A percentile compares a stretch with the other conserved stretches of the same genome.
These are phyloP conservation scores for Lasaia peninsularis DNA, from an alignment of 1,140 invertebrate species.

Conservation along the genomic window DNA sequence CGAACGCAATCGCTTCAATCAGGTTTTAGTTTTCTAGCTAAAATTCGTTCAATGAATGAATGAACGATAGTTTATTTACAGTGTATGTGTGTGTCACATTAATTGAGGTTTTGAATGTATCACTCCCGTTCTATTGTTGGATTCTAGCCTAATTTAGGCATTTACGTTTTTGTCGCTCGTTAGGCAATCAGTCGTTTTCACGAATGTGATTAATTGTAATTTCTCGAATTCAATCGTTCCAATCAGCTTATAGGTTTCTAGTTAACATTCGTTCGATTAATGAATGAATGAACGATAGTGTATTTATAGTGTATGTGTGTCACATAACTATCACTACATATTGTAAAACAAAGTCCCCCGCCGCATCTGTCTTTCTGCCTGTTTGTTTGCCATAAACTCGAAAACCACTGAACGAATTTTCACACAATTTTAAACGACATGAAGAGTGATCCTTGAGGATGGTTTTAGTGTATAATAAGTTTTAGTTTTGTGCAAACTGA, in stretches of 20 bases:
- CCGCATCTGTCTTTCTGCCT: no score
- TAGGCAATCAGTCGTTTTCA: conserved; percentile 20
- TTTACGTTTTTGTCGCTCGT: conserved; percentile 17
- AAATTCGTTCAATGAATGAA: background rate
- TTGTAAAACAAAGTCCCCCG: no score
- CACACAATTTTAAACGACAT: no score
- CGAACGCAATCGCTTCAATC: conserved; percentile 21
- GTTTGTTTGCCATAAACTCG: no score
- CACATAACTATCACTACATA: no score
- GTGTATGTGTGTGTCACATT: background rate
- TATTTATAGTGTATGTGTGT: no score
- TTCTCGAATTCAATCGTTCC: conserved; percentile 17
- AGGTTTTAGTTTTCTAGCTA: conserved; percentile 3
- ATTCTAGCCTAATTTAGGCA: conserved; percentile 20
- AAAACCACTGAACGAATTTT: no score
- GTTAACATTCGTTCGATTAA: background rate
- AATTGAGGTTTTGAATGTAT: conserved; percentile 22
- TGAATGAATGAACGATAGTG: no score
- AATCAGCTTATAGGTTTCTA: conserved; percentile 15
- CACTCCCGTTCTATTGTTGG: conserved; percentile 21
- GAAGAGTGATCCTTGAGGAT: no score
- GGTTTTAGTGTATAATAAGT: no score
- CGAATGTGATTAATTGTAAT: conserved; percentile 19
- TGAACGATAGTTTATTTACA: no score
- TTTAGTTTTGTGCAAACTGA: no score